Percentiles rank a stretch among this genome's conserved stretches.
Evolutionary conservation across 2,797 vertebrate species (phyloP).

Genomic region (Natrix natrix): DNA sequence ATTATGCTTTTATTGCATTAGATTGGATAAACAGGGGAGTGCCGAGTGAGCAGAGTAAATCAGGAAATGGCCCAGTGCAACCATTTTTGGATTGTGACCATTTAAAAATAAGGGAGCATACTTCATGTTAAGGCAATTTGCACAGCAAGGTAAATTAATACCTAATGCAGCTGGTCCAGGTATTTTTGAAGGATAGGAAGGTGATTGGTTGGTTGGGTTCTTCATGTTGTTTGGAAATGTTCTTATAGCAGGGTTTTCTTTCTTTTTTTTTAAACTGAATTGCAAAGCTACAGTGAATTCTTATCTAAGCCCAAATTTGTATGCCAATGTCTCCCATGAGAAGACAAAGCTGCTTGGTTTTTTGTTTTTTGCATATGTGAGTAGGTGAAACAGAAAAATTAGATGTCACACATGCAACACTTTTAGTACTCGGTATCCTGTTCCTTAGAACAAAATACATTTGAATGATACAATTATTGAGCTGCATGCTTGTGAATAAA

Average conservation of each 20-base stretch:
- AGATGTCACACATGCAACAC: slow-evolving; percentile 4
- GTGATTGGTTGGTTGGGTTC: slow-evolving; percentile 58
- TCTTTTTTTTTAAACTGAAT: slow-evolving; percentile 65
- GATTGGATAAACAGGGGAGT: slow-evolving; percentile 78
- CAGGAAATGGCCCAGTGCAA: slow-evolving; percentile 1
- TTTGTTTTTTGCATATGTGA: neutral
- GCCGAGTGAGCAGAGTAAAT: slow-evolving; percentile 56
- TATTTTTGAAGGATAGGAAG: neutral
- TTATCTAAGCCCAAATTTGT: slow-evolving; percentile 64
- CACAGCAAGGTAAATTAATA: slow-evolving; percentile 15
- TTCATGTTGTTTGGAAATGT: slow-evolving; percentile 63
- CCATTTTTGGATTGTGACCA: slow-evolving; percentile 40
- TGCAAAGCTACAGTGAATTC: slow-evolving; percentile 61
- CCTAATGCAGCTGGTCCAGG: slow-evolving; percentile 45
- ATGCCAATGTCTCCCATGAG: slow-evolving; percentile 47
- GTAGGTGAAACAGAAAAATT: neutral
- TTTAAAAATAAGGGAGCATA: neutral
- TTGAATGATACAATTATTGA: slow-evolving; percentile 1
- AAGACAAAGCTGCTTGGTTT: neutral
- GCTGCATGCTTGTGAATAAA: neutral
- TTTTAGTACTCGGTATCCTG: neutral
- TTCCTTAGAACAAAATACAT: slow-evolving; percentile 5
- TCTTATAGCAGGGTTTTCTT: slow-evolving; percentile 62
- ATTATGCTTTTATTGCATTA: slow-evolving; percentile 84
- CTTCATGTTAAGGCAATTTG: neutral